Base-by-base conservation (phyloP, 2,113 vertebrate species). In the Trogon surrucura region DNA sequence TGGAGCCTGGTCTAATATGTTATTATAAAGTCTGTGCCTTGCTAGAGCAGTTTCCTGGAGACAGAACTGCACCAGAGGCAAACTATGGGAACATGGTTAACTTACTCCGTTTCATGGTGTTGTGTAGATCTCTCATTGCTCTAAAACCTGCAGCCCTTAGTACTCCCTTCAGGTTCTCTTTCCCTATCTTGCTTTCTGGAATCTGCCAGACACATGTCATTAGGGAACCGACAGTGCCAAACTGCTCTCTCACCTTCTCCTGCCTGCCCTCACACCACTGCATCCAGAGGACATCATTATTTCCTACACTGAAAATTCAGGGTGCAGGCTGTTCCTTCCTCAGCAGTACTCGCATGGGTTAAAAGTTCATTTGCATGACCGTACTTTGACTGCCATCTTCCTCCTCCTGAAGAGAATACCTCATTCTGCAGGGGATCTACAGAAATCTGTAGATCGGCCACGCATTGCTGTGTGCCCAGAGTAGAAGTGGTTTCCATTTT, bases 401-500 rank as follows among this genome's bases (percentile, higher is more conserved):
- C 29, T 94, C 34, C 78, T 92, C n/a, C 51, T 78, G 77, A 48
- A 86, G 44, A 71, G 56, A 87, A 80, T 27, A 27, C 20, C 53
- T 84, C 8, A 12, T 86, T 93, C 88, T 27, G 3, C 69, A 51
- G 30, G 29, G 58, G 21, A 71, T 73, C 53, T 86, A 56, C 56
- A 89, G 57, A 78, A 89, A 65, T 86, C 77, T 91, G 48, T 60
- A 84, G 72, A 95, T 84, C 0, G 0, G 44, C 20, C 57, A 79
- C 0, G 1, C 29, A 41, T 34, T 53, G 57, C 53, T 93, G 84
- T 38, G 29, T 84, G 79, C 60, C 92, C 44, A 81, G 60, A 67
- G 86, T 89, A 89, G 67, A 92, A 95, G 53, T 57, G 2, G 11
- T 80, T 96, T 88, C 70, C 9, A 50, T 77, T 93, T 95, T 64